Evolutionary conservation across 1,140 invertebrate species (phyloP), one percentile per base, ranked within the genome.

Genomic region (Lasioglossum albipes): DNA sequence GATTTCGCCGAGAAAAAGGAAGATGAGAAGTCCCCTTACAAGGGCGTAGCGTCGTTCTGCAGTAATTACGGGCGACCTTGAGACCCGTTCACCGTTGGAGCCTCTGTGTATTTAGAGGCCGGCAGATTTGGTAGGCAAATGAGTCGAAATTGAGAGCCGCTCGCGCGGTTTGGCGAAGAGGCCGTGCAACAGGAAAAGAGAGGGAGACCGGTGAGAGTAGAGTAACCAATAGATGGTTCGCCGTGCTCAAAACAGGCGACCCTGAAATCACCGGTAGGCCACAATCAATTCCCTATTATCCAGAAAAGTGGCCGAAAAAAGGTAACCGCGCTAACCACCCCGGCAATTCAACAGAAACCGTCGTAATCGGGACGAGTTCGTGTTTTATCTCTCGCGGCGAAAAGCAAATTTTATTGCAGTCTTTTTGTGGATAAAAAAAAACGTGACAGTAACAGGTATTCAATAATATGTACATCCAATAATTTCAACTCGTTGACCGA

Each of bases 71-170:
- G 75, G 36, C 75, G 85, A 77, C 85, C 85, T 87, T 87, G 85
- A 75, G 78, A 86, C 66, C 84, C 82, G 77, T 82, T 86, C 84
- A 76, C 78, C 79, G 71, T 76, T 68, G 49, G 67, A 79, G 61
- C 54, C 66, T 67, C 72, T 65, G 79, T 78, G 75, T 87, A 86
- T 87, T 87, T 87, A 87, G 82, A 68, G 83, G 76, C 76, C 68
- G 84, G 54, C 73, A 72, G 73, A 89, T 89, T 89, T 89, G 88
- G 87, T 88, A 89, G 86, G 87, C 88, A 89, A 89, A 89, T 88
- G 86, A 89, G 84, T 76, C 84, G 84, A 89, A 89, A 89, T 89
- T 89, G 88, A 87, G 85, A 85, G 85, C 54, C 84, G 86, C 69
- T 72, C 74, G 64, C 57, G 74, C 49, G 75, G 73, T 67, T 31